Conservation (phyloP, 2,797 vertebrate species). For the Gadopsis marmoratus region DNA sequence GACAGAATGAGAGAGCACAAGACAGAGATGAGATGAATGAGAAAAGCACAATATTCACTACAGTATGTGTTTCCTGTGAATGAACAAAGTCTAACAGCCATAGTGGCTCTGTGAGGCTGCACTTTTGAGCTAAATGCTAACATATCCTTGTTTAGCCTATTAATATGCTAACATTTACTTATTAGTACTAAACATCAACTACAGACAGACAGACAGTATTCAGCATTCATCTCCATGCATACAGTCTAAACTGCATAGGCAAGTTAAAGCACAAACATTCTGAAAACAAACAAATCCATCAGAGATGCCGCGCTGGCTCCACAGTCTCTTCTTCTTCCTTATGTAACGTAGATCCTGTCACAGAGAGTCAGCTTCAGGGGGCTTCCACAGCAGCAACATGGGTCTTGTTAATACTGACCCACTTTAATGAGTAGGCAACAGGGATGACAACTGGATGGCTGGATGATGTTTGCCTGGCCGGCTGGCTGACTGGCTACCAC, state of each 20-base stretch:
- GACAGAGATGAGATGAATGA: not conserved
- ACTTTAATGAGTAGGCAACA: constrained; percentile 74
- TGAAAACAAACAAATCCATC: constrained; percentile 75
- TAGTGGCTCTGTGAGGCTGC: too few species aligned
- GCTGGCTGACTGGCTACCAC: constrained; percentile 44
- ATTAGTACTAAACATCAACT: too few species aligned
- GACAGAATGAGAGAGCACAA: not conserved
- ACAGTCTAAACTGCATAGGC: constrained; percentile 46
- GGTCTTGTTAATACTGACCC: constrained; percentile 82
- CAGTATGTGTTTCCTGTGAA: not conserved
- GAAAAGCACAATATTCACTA: not conserved
- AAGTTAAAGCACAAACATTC: constrained; percentile 52
- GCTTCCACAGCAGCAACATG: constrained; percentile 70
- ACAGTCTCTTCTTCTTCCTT: constrained; percentile 70
- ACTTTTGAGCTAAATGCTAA: too few species aligned
- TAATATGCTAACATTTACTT: too few species aligned
- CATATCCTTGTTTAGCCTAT: too few species aligned
- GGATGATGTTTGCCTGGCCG: constrained; percentile 42
- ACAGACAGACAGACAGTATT: not conserved
- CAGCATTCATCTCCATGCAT: constrained; percentile 1
- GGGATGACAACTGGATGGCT: constrained; percentile 52
- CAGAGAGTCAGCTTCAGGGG: constrained; percentile 77
- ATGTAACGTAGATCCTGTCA: constrained; percentile 82
- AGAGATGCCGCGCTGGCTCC: constrained; percentile 71
- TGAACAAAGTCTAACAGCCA: too few species aligned